Percentiles rank a stretch among this genome's conserved stretches.
Evolutionary conservation across 2,888 invertebrate species (phyloP).

Genomic region (Achlya flavicornis): DNA sequence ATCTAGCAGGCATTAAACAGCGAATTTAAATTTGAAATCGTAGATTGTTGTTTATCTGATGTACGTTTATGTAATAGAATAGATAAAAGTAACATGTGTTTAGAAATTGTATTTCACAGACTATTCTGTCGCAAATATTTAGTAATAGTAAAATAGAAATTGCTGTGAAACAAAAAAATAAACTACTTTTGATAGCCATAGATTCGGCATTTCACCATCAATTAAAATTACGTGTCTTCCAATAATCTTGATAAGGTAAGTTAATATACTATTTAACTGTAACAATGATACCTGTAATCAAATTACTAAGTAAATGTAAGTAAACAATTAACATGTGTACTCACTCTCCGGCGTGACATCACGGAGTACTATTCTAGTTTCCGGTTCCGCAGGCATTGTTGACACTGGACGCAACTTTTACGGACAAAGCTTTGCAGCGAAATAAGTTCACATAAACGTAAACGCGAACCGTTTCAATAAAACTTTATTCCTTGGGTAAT

Average conservation of each 20-base stretch:
- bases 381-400: conserved; percentile 72
- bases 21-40: not conserved
- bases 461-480: conserved; percentile 13
- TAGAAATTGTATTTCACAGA: too few relatives aligned
- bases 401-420: conserved; percentile 27
- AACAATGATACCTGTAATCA: not conserved
- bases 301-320: not conserved
- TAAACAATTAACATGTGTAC: conserved; percentile 35
- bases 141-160: too few relatives aligned
- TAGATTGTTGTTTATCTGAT: not conserved
- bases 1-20: not conserved
- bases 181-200: too few relatives aligned
- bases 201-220: not conserved
- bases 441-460: conserved; percentile 18
- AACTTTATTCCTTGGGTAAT: conserved; percentile 3
- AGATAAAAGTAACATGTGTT: too few relatives aligned
- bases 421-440: conserved; percentile 2
- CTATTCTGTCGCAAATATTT: too few relatives aligned
- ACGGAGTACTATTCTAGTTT: conserved; percentile 62
- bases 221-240: not conserved
- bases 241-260: not conserved
- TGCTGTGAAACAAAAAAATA: too few relatives aligned
- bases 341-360: conserved; percentile 77
- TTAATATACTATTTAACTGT: not conserved
- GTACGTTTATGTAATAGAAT: too few relatives aligned